Percentiles rank a stretch among this genome's conserved stretches.
Conservation (phyloP, 2,113 vertebrate species). For the Sorex fumeus region DNA sequence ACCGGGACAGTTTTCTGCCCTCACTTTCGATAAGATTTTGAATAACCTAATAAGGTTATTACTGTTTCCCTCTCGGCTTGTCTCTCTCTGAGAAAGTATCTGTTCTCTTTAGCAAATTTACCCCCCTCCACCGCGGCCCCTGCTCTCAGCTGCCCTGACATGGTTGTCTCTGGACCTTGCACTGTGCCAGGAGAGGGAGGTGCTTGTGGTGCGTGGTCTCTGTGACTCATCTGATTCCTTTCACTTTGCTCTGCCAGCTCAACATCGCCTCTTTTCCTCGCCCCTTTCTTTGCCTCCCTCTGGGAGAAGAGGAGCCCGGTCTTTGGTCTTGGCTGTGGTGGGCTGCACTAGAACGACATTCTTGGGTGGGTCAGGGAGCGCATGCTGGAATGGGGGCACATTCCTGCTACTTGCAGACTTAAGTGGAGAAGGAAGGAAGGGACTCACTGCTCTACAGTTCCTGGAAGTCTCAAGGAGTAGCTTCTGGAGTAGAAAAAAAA, state of each 20-base stretch:
- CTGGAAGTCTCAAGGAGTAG: neutral
- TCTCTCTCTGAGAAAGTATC: neutral
- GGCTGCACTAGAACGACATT: neutral
- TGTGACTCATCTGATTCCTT: conserved; percentile 54
- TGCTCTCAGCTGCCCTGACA: neutral
- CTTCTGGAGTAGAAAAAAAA: neutral
- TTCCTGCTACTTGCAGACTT: neutral
- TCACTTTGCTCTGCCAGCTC: conserved; percentile 40
- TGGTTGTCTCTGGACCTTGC: neutral
- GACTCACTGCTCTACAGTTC: neutral
- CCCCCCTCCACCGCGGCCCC: neutral
- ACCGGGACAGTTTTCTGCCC: conserved; percentile 2
- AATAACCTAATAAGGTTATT: neutral
- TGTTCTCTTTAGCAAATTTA: neutral
- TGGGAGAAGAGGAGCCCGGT: conserved; percentile 54
- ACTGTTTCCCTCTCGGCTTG: neutral
- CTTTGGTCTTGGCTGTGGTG: conserved; percentile 14
- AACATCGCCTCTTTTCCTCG: conserved; percentile 56
- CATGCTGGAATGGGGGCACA: neutral
- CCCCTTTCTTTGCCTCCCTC: conserved; percentile 46
- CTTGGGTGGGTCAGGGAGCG: neutral
- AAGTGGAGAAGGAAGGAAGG: neutral
- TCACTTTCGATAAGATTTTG: neutral
- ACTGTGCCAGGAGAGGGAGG: neutral
- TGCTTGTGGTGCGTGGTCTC: neutral